A percentile compares a stretch with the other conserved stretches of the same genome.
These are phyloP conservation scores for Hyperoodon ampullatus DNA, from an alignment of 2,113 vertebrate genomes.

Conservation along the genomic window DNA sequence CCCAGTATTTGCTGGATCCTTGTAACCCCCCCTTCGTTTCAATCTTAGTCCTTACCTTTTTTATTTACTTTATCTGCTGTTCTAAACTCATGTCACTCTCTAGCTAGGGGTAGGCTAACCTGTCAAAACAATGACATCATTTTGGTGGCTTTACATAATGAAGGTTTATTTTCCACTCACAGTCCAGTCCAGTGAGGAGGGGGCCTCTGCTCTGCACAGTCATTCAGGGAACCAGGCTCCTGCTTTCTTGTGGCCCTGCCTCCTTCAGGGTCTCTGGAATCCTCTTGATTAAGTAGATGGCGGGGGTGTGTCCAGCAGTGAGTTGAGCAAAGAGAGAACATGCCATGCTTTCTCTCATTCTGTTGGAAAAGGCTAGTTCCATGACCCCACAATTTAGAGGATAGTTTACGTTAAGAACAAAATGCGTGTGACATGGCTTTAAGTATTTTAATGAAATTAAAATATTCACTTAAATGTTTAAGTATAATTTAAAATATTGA, in stretches of 20 bases:
- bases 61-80: neutral
- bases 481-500: conserved; percentile 1
- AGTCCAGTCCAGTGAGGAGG: neutral
- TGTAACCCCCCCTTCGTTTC: neutral
- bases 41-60: neutral
- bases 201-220: neutral
- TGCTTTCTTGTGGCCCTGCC: neutral
- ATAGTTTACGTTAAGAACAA: neutral
- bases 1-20: neutral
- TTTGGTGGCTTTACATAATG: no score
- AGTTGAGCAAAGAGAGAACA: neutral
- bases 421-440: neutral
- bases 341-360: neutral
- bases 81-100: neutral
- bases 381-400: neutral
- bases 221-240: neutral
- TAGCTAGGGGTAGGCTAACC: neutral
- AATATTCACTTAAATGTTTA: neutral
- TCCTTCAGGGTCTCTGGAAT: no score
- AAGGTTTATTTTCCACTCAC: neutral
- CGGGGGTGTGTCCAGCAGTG: accelerated
- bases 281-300: neutral
- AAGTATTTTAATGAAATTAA: neutral
- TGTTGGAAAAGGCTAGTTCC: neutral
- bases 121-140: neutral